These are phyloP conservation scores for Caenorhabditis tropicalis DNA, from an alignment of 1,140 invertebrate genomes.

Conservation along the genomic window DNA sequence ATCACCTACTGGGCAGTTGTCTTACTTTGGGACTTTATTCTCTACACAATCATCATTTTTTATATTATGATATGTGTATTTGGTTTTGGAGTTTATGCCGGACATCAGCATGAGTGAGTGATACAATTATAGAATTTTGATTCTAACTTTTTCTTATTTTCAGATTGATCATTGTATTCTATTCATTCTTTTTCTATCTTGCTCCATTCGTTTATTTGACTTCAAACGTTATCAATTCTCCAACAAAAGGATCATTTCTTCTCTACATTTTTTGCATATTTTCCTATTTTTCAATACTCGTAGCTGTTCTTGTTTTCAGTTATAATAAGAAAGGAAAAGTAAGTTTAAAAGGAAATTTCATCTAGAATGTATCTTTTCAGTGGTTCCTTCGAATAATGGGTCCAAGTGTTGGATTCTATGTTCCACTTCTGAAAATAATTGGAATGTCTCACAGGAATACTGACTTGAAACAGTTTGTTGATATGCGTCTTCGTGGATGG, in stretches of 20 bases:
- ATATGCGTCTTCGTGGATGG: background rate
- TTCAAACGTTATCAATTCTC: background rate
- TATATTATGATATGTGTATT: conserved; percentile 4
- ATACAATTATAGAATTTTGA: no score
- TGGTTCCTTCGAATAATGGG: background rate
- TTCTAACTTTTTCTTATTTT: background rate
- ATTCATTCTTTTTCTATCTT: background rate
- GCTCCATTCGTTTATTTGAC: background rate
- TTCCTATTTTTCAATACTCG: no score
- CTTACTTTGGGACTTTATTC: conserved; percentile 50
- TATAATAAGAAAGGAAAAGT: no score
- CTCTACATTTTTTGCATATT: background rate
- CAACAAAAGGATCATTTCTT: background rate
- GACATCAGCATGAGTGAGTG: conserved; percentile 8
- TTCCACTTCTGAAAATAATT: background rate
- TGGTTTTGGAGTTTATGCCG: background rate
- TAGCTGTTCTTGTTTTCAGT: no score
- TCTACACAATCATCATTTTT: conserved; percentile 15
- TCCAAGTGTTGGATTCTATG: background rate
- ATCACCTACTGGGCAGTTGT: conserved; percentile 41
- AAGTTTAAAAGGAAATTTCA: background rate
- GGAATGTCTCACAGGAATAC: background rate
- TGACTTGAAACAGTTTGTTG: background rate
- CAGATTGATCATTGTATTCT: background rate
- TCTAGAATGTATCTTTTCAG: background rate